Conservation (phyloP, 1,140 invertebrate species). For the Drosophila bifasciata region DNA sequence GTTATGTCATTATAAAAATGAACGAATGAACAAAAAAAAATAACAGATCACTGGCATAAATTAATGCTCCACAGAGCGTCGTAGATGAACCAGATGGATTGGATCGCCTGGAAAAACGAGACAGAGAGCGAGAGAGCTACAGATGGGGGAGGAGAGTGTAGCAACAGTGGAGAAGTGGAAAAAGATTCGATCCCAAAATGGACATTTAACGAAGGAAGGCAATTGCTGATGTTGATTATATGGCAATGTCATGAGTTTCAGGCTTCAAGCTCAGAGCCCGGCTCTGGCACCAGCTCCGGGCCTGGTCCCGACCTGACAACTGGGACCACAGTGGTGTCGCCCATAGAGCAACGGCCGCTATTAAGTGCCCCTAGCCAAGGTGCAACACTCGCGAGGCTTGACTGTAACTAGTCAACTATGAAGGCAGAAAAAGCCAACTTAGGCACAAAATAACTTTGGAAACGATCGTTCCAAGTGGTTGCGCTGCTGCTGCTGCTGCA, state of each 20-base stretch:
- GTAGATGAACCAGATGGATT: too few relatives aligned
- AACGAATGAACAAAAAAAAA: slow-evolving; percentile 73
- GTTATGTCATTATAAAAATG: slow-evolving; percentile 84
- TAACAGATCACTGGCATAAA: slow-evolving; percentile 43
- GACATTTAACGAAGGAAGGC: slow-evolving; percentile 76
- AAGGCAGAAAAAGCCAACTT: slow-evolving; percentile 64
- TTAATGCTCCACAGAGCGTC: slow-evolving; percentile 42
- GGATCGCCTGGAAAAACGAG: neutral
- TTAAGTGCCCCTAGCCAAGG: too few relatives aligned
- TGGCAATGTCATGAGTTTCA: slow-evolving; percentile 57
- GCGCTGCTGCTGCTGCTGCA: slow-evolving; percentile 37
- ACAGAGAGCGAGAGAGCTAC: neutral
- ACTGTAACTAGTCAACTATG: slow-evolving; percentile 23
- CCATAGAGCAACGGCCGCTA: too few relatives aligned
- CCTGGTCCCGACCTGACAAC: slow-evolving; percentile 22
- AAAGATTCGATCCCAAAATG: slow-evolving; percentile 74
- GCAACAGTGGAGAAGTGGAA: slow-evolving; percentile 9
- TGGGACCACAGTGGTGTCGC: slow-evolving; percentile 15
- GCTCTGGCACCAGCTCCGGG: neutral
- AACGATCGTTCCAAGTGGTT: slow-evolving; percentile 49
- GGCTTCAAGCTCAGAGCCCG: slow-evolving; percentile 23
- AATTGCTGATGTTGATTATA: slow-evolving; percentile 71
- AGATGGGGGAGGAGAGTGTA: neutral
- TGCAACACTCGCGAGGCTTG: too few relatives aligned
- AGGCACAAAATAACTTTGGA: slow-evolving; percentile 78